Evolutionary conservation across 2,113 vertebrate species (phyloP).

Genomic region (Ailurus styani): DNA sequence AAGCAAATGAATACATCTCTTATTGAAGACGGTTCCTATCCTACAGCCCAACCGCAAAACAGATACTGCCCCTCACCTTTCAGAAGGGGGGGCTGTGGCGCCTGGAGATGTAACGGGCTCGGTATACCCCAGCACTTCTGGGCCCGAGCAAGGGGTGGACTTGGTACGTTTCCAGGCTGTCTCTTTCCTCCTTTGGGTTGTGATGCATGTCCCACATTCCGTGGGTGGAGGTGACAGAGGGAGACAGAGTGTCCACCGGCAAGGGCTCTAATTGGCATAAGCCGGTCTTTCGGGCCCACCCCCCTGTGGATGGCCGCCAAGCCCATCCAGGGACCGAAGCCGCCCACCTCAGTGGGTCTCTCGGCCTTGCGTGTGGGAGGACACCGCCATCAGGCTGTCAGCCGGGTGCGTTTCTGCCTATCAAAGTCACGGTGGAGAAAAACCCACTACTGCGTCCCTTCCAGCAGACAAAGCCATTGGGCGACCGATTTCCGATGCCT

Average conservation of each 20-base stretch:
- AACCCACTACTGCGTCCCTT: background rate
- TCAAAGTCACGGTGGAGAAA: background rate
- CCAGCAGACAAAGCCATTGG: background rate
- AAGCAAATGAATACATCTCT: fast-evolving
- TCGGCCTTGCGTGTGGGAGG: background rate
- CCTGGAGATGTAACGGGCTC: background rate
- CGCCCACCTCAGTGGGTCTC: background rate
- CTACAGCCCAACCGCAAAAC: fast-evolving
- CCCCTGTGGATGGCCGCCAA: background rate
- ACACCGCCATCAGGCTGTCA: background rate
- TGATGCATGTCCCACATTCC: background rate
- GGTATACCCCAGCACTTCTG: background rate
- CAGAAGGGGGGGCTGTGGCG: fast-evolving
- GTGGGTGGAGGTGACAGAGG: background rate
- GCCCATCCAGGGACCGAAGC: background rate
- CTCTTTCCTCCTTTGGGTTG: background rate
- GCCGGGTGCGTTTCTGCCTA: background rate
- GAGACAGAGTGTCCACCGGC: too few species aligned
- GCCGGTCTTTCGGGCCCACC: background rate
- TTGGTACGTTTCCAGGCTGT: background rate
- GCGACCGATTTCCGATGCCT: background rate
- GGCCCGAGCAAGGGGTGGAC: background rate
- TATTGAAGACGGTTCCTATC: background rate
- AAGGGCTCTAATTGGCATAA: background rate
- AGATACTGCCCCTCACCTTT: background rate